These are phyloP conservation scores for Gila orcuttii DNA, from an alignment of 2,113 vertebrate genomes.

Conservation along the genomic window DNA sequence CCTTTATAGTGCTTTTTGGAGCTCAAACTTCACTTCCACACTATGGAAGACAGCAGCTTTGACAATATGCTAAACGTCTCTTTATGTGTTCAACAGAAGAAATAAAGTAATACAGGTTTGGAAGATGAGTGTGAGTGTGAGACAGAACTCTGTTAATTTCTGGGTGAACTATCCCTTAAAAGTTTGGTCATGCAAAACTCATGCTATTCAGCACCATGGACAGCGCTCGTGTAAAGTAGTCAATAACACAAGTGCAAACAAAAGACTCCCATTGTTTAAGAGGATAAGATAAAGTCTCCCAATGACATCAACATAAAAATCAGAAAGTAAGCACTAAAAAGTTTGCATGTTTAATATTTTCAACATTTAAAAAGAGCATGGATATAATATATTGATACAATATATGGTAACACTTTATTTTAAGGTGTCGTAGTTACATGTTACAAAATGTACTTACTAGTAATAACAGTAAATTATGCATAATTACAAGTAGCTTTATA, in stretches of 20 bases:
- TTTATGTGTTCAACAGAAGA: background rate
- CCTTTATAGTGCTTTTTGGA: background rate
- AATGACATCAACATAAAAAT: background rate
- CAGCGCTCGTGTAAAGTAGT: background rate
- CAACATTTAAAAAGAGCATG: no score
- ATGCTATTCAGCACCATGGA: conserved; percentile 30
- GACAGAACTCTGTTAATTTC: background rate
- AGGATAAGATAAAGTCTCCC: background rate
- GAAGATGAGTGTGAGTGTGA: background rate
- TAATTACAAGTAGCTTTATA: no score
- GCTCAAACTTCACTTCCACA: background rate
- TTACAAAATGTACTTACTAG: no score
- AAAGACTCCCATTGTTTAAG: background rate
- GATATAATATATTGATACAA: no score
- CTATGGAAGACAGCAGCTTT: background rate
- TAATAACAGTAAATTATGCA: no score
- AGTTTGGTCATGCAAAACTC: background rate
- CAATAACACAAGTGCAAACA: background rate
- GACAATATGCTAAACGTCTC: background rate
- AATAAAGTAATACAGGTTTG: background rate
- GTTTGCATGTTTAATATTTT: no score
- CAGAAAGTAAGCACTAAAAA: no score
- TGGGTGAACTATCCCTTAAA: background rate
- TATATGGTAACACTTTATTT: no score
- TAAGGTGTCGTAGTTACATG: no score